Evolutionary conservation across 2,797 vertebrate species (phyloP), one percentile per base, ranked within the genome.

Genomic region (Phoeniculus purpureus): DNA sequence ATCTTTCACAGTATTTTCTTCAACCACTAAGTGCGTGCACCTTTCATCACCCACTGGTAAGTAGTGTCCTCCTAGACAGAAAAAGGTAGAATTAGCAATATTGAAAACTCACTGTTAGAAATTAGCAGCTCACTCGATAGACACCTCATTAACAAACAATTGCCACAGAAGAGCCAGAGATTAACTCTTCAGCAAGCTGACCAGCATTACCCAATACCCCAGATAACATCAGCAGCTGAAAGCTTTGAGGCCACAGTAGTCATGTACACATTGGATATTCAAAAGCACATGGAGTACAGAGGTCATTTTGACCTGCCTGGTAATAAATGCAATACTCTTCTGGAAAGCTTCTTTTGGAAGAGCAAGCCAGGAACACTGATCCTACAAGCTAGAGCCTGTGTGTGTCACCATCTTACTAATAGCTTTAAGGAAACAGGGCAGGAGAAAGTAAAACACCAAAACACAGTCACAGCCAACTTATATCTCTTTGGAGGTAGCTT

Each of bases 21-120:
- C 99, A 96, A 99, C 98, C 81, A 99, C 98, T 96, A 99, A 97
- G 94, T 99, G 99, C 0, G 99, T 99, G 80, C 99, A 99, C 61
- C 96, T 97, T 93, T 98, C 98, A 95, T 99, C 98, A 84, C 98
- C 98, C 93, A 98, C 97, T 37, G 98, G 97, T 76, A 98, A 97
- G 91, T 97, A 97, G 26, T 60, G 95, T 61, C 99, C 99, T 90
- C 99, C 99, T 99, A 90, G 19, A 85, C 21, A 40, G 65, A 79
- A 56, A 85, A 47, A 68, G n/a, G 2, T 25, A 15, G 78, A 64
- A 26, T 83, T 79, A 79, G 15, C 6, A 76, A 66, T 32, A 62
- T 27, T 17, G 52, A 75, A 76, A 11, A 29, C 5, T 10, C 32
- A 19, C 3, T 78, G 16, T 58, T 58, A 54, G 32, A 83, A 85